Evolutionary conservation across 2,888 invertebrate genomes (phyloP).

Genomic region (Cheilosia soror): DNA sequence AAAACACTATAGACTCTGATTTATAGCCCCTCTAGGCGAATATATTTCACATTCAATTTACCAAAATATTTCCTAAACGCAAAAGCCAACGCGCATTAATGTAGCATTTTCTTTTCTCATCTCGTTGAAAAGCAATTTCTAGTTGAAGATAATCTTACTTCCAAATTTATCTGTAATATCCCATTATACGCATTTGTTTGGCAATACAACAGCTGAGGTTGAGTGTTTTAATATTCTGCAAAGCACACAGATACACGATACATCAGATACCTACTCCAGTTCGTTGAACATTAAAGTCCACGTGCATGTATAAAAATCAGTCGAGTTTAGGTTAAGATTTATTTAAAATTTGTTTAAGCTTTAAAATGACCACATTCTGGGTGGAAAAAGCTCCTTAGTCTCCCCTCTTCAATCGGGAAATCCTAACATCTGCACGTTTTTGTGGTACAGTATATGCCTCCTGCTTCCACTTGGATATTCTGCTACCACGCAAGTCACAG

Average conservation of each 20-base stretch:
- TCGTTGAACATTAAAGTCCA: constrained; percentile 62
- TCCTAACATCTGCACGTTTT: constrained; percentile 49
- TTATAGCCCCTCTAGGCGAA: background rate
- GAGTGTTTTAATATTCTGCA: constrained; percentile 76
- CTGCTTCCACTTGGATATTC: constrained; percentile 63
- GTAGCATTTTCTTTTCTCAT: constrained; percentile 8
- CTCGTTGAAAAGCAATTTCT: constrained; percentile 47
- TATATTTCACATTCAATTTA: constrained; percentile 27
- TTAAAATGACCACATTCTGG: constrained; percentile 34
- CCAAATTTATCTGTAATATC: constrained; percentile 43
- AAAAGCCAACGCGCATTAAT: constrained; percentile 19
- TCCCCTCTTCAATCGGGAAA: constrained; percentile 11
- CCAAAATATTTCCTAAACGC: background rate
- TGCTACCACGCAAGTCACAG: constrained; percentile 72
- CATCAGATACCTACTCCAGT: constrained; percentile 35
- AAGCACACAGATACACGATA: constrained; percentile 25
- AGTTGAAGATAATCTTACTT: constrained; percentile 49
- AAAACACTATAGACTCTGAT: constrained; percentile 1
- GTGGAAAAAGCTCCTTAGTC: constrained; percentile 41
- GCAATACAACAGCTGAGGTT: constrained; percentile 80
- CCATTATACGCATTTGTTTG: constrained; percentile 64
- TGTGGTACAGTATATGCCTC: constrained; percentile 49
- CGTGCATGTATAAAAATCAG: constrained; percentile 13
- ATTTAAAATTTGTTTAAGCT: constrained; percentile 71
- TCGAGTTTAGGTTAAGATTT: constrained; percentile 57